Percentiles rank a stretch among this genome's conserved stretches.
These are phyloP conservation scores for Athene cunicularia DNA, from an alignment of 2,113 vertebrate genomes.

Conservation along the genomic window DNA sequence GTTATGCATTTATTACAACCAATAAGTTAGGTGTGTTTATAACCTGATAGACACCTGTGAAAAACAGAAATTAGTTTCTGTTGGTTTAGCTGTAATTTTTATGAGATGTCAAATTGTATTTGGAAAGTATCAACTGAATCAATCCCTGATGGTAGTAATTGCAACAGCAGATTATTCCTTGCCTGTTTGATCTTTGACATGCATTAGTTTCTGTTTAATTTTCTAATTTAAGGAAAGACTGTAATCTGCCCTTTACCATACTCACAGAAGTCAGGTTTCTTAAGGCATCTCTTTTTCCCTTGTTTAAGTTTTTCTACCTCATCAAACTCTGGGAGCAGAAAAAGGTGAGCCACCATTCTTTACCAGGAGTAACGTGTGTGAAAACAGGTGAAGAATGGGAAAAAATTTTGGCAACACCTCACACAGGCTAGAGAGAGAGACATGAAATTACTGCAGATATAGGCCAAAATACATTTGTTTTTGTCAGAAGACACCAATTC, in stretches of 20 bases:
- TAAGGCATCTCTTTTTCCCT: neutral
- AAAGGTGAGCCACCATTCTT: neutral
- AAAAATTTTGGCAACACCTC: neutral
- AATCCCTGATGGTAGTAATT: neutral
- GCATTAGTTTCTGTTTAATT: conserved; percentile 54
- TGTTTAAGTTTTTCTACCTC: neutral
- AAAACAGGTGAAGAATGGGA: neutral
- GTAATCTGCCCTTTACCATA: neutral
- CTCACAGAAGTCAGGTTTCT: neutral
- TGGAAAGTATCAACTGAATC: conserved; percentile 21
- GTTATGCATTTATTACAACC: conserved; percentile 28
- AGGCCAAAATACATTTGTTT: neutral
- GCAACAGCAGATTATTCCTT: neutral
- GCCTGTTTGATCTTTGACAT: conserved; percentile 53
- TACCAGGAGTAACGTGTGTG: neutral
- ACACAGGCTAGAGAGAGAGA: neutral
- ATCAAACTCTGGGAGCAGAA: neutral
- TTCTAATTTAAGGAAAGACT: conserved; percentile 29
- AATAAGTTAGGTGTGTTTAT: conserved; percentile 52
- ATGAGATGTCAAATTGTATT: conserved; percentile 41
- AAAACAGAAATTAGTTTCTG: conserved; percentile 57
- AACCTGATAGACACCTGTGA: conserved; percentile 56
- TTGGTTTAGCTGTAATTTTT: conserved; percentile 61
- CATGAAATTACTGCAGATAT: neutral
- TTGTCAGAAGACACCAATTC: neutral